Percentiles rank a stretch among this genome's conserved stretches.
Evolutionary conservation across 2,888 invertebrate genomes (phyloP).

Genomic region (Polyommatus iphigenia): DNA sequence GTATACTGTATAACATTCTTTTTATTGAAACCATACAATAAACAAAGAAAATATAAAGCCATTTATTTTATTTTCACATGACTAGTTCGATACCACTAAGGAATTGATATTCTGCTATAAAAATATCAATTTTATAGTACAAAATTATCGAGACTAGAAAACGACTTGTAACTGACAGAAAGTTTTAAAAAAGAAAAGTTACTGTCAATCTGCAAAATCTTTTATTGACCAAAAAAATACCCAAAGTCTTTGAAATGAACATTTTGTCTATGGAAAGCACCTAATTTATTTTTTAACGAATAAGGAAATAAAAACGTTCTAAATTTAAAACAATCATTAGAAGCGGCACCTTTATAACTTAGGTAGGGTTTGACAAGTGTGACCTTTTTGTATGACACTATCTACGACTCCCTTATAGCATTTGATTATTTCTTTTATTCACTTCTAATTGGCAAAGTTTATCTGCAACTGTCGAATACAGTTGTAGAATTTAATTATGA

Average conservation of each 20-base stretch:
- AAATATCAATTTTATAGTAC: background rate
- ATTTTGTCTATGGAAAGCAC: no score
- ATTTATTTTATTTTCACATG: constrained; percentile 3
- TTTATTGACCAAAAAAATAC: no score
- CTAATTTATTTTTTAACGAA: background rate
- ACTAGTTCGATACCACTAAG: background rate
- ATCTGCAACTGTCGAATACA: background rate
- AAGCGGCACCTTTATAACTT: constrained; percentile 35
- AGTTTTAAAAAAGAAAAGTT: no score
- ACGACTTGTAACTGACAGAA: no score
- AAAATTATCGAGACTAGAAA: background rate
- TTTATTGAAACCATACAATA: background rate
- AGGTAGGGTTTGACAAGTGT: constrained; percentile 25
- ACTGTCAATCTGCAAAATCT: no score
- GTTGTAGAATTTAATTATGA: constrained; percentile 3
- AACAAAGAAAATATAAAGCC: background rate
- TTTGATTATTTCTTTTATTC: constrained; percentile 7
- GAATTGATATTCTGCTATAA: background rate
- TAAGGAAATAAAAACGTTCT: constrained; percentile 34
- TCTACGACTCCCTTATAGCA: background rate
- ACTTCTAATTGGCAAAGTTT: background rate
- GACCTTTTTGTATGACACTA: constrained; percentile 9
- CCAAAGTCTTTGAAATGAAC: no score
- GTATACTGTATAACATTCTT: background rate
- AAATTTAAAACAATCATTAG: constrained; percentile 26